Evolutionary conservation across 2,797 vertebrate species (phyloP).

Genomic region (Cossypha dichroa): DNA sequence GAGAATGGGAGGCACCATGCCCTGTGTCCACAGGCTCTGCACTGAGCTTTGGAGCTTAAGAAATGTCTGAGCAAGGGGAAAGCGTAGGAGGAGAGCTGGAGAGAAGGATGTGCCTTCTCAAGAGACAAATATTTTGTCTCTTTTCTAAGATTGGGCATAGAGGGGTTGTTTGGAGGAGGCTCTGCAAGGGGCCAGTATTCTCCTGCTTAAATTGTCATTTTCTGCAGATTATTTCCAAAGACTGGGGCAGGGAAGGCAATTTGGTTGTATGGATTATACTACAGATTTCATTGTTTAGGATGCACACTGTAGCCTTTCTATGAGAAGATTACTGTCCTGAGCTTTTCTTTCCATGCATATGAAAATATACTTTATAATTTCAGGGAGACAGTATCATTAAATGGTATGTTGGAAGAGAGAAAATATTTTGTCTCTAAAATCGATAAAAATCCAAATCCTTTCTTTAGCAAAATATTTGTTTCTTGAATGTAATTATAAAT

Average conservation of each 20-base stretch:
- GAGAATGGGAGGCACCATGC: not conserved
- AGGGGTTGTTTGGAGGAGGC: not conserved
- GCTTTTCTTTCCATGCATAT: constrained; percentile 10
- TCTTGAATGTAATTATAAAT: constrained; percentile 79
- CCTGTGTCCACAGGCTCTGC: not conserved
- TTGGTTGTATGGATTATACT: constrained; percentile 3
- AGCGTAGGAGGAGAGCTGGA: not conserved
- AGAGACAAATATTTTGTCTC: not conserved
- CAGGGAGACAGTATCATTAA: constrained; percentile 3
- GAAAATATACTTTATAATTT: constrained; percentile 53
- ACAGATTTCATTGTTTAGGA: constrained; percentile 43
- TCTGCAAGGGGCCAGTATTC: not conserved
- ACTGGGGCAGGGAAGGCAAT: not conserved
- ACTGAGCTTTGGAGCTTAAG: not conserved
- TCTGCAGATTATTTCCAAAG: not conserved
- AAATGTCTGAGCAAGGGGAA: not conserved
- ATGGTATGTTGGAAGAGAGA: not conserved
- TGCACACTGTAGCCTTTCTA: constrained; percentile 46
- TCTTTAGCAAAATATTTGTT: constrained; percentile 74
- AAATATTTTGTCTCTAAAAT: constrained; percentile 28
- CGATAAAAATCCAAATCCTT: constrained; percentile 28
- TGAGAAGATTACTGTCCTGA: constrained; percentile 18
- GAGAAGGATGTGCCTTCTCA: not conserved
- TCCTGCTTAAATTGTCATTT: not conserved
- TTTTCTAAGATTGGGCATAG: not conserved